Percentiles rank a stretch among this genome's conserved stretches.
These are phyloP conservation scores for Drosophila pseudotakahashii DNA, from an alignment of 2,888 invertebrate genomes.

Conservation along the genomic window DNA sequence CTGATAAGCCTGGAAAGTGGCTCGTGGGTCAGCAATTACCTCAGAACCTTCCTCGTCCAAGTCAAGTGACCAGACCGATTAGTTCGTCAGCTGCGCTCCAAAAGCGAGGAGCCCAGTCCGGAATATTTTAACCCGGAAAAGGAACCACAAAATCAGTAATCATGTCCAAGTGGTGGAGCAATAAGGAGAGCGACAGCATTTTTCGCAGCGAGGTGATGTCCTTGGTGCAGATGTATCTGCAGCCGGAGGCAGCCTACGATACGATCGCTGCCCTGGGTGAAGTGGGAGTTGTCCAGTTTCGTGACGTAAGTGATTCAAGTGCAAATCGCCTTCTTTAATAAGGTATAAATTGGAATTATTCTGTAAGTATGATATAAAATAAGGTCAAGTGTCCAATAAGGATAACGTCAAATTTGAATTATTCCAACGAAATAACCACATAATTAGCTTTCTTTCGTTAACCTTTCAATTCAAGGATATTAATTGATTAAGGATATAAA, in stretches of 20 bases:
- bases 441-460: too few relatives aligned
- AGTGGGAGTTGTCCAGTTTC: constrained; percentile 95
- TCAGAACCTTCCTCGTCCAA: constrained; percentile 37
- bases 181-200: constrained; percentile 87
- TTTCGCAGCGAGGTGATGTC: constrained; percentile 96
- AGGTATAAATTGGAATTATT: too few relatives aligned
- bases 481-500: too few relatives aligned
- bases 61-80: constrained; percentile 67
- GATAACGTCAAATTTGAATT: too few relatives aligned
- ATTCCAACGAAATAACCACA: too few relatives aligned
- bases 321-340: too few relatives aligned
- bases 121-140: neutral
- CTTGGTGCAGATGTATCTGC: constrained; percentile 96
- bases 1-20: constrained; percentile 63
- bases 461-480: too few relatives aligned
- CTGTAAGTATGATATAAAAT: too few relatives aligned
- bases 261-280: constrained; percentile 97
- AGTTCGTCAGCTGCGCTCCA: constrained; percentile 60
- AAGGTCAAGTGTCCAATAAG: too few relatives aligned
- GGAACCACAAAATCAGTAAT: constrained; percentile 2
- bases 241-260: constrained; percentile 96
- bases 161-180: constrained; percentile 50
- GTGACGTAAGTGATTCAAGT: constrained; percentile 91
- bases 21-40: constrained; percentile 35
- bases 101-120: constrained; percentile 44